Evolutionary conservation across 2,113 vertebrate genomes (phyloP), one percentile per base, ranked within the genome.

Genomic region (Furnarius figulus): DNA sequence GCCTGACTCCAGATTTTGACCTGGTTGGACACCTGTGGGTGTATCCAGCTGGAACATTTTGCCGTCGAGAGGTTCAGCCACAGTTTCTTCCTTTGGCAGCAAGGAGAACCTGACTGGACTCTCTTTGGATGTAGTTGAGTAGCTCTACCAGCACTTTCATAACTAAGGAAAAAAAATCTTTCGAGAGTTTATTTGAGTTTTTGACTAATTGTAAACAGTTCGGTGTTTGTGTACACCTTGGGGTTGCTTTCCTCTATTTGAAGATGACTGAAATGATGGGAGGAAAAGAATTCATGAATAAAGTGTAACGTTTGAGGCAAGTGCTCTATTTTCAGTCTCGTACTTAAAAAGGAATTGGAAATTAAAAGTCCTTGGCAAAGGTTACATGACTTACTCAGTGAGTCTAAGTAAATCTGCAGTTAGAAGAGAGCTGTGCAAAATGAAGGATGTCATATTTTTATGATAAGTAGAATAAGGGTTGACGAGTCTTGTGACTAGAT

Each of bases 281-380:
- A 90, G 50, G 86, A 77, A 59, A 80, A 75, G 72, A 85, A 77
- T 72, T 85, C 1, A 18, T 88, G 28, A 86, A 59, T 84, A 25
- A 92, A 86, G 28, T 82, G 28, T 50, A 72, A 37, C 28, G 24
- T 61, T 78, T 89, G 56, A 87, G 73, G 65, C 80, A 82, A 89
- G 50, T 75, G 20, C 31, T 92, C 42, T 92, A 77, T 95, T 89
- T 94, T 81, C 65, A 67, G 12, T 78, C 61, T 81, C 22, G 28
- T 89, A 52, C 77, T 90, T 85, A 37, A 81, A 92, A 95, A 75
- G 66, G 66, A 94, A 78, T 68, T 90, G 56, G 44, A 87, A 95
- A 81, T 87, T 61, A 14, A 70, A 65, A 72, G 39, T 94, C 18
- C 39, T 79, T 93, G 68, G 63, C 65, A 56, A 90, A 84, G 82